phyloP scores from a whole-genome alignment of 2,888 invertebrate genomes.

The Hirudinaria manillensis region DNA sequence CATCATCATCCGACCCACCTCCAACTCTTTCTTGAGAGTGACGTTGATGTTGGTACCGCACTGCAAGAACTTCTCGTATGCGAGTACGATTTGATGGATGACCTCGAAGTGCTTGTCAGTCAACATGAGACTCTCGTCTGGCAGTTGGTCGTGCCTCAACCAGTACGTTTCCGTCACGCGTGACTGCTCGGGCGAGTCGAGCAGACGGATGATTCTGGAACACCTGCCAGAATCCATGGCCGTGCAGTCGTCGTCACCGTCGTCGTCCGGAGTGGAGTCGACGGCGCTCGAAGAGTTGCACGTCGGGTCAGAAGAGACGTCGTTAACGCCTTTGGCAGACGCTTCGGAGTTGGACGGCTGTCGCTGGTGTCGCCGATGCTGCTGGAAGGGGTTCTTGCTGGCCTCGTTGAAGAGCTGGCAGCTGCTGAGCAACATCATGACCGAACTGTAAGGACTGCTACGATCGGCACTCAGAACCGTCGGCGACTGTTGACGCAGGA shows the following conservation, averaged over 20 bases:
- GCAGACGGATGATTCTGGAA: not conserved
- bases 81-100: slow-evolving; percentile 29
- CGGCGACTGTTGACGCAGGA: not conserved
- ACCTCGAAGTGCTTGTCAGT: slow-evolving; percentile 30
- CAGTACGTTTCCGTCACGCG: slow-evolving; percentile 24
- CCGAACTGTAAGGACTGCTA: slow-evolving; percentile 26
- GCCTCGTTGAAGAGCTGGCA: slow-evolving; percentile 30
- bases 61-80: slow-evolving; percentile 33
- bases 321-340: not conserved
- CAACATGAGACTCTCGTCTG: slow-evolving; percentile 32
- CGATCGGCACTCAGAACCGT: not conserved
- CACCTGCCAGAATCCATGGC: not conserved
- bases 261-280: not conserved
- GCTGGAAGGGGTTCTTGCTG: slow-evolving; percentile 24
- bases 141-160: slow-evolving; percentile 23
- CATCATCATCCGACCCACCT: slow-evolving; percentile 26
- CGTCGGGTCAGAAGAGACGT: not conserved
- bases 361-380: too few relatives aligned
- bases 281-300: not conserved
- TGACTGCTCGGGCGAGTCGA: slow-evolving; percentile 9
- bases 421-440: slow-evolving; percentile 27
- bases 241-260: too few relatives aligned
- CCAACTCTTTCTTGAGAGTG: slow-evolving; percentile 34
- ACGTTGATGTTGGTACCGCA: slow-evolving; percentile 32
- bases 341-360: not conserved